These are phyloP conservation scores for Coregonus ussuriensis DNA, from an alignment of 2,797 vertebrate species.

Conservation along the genomic window DNA sequence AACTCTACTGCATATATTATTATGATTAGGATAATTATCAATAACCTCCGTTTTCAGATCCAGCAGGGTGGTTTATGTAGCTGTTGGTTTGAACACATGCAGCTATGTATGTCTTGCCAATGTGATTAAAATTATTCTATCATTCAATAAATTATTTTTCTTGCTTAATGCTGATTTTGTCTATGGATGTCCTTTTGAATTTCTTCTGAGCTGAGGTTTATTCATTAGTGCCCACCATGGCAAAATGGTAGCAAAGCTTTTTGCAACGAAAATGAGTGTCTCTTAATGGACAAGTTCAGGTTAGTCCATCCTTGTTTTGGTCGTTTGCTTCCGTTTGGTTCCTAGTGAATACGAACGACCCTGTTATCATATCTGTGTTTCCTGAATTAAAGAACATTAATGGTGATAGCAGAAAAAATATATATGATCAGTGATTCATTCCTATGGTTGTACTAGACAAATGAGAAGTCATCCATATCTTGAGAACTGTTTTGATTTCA, in stretches of 20 bases:
- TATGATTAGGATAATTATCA: slow-evolving; percentile 49
- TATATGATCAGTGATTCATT: too few relatives aligned
- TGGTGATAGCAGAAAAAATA: not conserved
- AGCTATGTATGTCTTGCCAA: slow-evolving; percentile 68
- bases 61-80: slow-evolving; percentile 65
- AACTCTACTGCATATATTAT: slow-evolving; percentile 69
- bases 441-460: too few relatives aligned
- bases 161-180: slow-evolving; percentile 67
- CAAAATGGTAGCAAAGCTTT: too few relatives aligned
- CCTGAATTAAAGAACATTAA: not conserved
- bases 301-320: too few relatives aligned
- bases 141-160: slow-evolving; percentile 86
- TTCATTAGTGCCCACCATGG: too few relatives aligned
- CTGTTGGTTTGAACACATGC: slow-evolving; percentile 51
- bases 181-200: slow-evolving; percentile 7
- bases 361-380: slow-evolving; percentile 14
- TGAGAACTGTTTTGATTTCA: too few relatives aligned
- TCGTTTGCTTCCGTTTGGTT: too few relatives aligned
- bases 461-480: too few relatives aligned
- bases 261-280: too few relatives aligned
- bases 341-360: too few relatives aligned
- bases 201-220: not conserved
- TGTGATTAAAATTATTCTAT: slow-evolving; percentile 79
- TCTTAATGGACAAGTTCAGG: too few relatives aligned
- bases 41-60: slow-evolving; percentile 63